Evolutionary conservation across 2,888 invertebrate genomes (phyloP).

Genomic region (Nipponacmea schrenckii): DNA sequence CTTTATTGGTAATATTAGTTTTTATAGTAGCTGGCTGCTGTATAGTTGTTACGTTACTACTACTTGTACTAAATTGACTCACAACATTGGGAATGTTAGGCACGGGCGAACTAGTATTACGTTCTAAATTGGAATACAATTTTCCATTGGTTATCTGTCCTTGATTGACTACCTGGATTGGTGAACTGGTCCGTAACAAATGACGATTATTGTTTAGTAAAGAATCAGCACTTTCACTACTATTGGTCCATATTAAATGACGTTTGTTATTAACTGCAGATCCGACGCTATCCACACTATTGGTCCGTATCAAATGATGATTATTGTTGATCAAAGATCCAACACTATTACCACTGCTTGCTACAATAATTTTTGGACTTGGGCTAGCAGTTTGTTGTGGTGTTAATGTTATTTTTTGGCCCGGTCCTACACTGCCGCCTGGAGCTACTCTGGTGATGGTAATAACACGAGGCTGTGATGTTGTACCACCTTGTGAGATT

Average conservation of each 20-base stretch:
- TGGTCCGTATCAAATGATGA: slow-evolving; percentile 29
- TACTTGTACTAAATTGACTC: neutral
- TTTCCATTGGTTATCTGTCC: slow-evolving; percentile 36
- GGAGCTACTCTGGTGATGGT: slow-evolving; percentile 19
- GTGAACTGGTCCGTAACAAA: slow-evolving; percentile 31
- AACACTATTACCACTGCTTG: slow-evolving; percentile 26
- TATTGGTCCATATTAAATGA: slow-evolving; percentile 21
- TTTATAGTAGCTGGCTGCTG: slow-evolving; percentile 26
- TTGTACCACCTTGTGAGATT: slow-evolving; percentile 11
- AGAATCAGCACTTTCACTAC: slow-evolving; percentile 21
- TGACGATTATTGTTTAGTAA: slow-evolving; percentile 29
- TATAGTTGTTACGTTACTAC: neutral
- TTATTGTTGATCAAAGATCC: slow-evolving; percentile 26
- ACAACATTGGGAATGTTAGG: slow-evolving; percentile 15
- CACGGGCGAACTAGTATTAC: slow-evolving; percentile 1
- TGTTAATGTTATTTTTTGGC: slow-evolving; percentile 11
- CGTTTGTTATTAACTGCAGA: slow-evolving; percentile 15
- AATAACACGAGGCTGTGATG: slow-evolving; percentile 20
- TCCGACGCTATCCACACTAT: slow-evolving; percentile 23
- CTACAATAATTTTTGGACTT: slow-evolving; percentile 27
- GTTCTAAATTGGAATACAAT: slow-evolving; percentile 13
- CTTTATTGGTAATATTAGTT: slow-evolving; percentile 49
- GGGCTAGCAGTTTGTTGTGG: slow-evolving; percentile 17
- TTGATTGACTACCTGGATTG: slow-evolving; percentile 38
- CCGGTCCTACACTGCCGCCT: slow-evolving; percentile 8